Evolutionary conservation across 2,113 vertebrate genomes (phyloP).

Genomic region (Columba janthina): DNA sequence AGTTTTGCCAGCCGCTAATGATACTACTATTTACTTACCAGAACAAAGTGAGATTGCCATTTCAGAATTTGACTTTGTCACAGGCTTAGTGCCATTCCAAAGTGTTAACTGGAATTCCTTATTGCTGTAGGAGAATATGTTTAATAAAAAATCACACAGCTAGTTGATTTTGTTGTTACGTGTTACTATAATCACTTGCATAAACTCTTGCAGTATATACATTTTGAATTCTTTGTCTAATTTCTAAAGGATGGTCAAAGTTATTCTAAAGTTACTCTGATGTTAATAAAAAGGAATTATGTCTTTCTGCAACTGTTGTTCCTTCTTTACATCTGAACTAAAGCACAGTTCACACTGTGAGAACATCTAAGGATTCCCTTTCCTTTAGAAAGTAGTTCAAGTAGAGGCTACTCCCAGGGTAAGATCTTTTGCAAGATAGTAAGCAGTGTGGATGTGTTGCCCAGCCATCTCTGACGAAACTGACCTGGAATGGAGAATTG

Average conservation of each 20-base stretch:
- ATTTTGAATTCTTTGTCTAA: background rate
- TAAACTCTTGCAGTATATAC: background rate
- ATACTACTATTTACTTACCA: background rate
- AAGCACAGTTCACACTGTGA: background rate
- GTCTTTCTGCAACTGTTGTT: background rate
- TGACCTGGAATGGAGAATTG: background rate
- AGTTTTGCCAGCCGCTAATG: background rate
- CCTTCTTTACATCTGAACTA: background rate
- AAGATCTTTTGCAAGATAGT: background rate
- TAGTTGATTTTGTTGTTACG: background rate
- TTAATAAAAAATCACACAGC: background rate
- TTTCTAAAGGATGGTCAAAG: background rate
- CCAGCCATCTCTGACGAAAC: background rate
- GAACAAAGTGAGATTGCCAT: background rate
- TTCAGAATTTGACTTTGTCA: background rate
- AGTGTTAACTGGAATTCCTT: background rate
- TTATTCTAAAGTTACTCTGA: background rate
- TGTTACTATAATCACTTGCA: background rate
- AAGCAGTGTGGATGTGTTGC: background rate
- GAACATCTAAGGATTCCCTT: background rate
- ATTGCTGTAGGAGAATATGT: background rate
- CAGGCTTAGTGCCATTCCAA: background rate
- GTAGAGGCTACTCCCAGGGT: background rate
- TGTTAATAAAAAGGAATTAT: background rate
- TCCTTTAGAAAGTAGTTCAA: background rate